A percentile compares a stretch with the other conserved stretches of the same genome.
Conservation (phyloP, 2,113 vertebrate species). For the Pseudois nayaur region DNA sequence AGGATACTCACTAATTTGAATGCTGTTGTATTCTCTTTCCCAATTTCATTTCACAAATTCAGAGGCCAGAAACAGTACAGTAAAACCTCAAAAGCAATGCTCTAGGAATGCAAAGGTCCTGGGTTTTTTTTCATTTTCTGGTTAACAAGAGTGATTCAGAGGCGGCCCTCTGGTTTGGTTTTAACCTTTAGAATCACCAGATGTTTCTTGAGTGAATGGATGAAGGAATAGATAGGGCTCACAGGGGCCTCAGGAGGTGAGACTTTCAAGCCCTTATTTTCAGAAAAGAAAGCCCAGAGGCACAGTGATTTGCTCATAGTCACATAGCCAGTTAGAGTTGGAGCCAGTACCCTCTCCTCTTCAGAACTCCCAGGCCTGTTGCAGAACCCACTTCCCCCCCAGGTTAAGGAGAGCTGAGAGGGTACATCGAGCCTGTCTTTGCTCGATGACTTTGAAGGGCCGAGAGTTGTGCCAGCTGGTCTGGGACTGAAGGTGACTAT, state of each 20-base stretch:
- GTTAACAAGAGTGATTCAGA: background rate
- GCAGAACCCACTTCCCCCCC: background rate
- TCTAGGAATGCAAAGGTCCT: background rate
- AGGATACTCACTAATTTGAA: background rate
- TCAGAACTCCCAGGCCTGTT: background rate
- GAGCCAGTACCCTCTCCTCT: background rate
- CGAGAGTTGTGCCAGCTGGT: background rate
- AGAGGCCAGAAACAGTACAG: background rate
- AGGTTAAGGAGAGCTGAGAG: background rate
- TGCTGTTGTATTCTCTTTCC: background rate
- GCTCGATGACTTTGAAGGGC: background rate
- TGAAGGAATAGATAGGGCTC: background rate
- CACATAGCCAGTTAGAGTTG: background rate
- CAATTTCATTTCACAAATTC: background rate
- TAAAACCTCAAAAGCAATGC: background rate
- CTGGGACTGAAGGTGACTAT: background rate
- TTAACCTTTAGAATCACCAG: background rate
- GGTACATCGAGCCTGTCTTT: no score
- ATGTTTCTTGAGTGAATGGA: background rate
- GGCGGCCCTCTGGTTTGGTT: background rate
- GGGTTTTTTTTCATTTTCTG: background rate
- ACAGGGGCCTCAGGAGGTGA: background rate
- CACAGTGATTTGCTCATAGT: background rate
- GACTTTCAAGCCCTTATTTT: background rate
- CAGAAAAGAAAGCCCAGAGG: background rate